Evolutionary conservation across 2,113 vertebrate species (phyloP), one percentile per base, ranked within the genome.

Genomic region (Scomber japonicus): DNA sequence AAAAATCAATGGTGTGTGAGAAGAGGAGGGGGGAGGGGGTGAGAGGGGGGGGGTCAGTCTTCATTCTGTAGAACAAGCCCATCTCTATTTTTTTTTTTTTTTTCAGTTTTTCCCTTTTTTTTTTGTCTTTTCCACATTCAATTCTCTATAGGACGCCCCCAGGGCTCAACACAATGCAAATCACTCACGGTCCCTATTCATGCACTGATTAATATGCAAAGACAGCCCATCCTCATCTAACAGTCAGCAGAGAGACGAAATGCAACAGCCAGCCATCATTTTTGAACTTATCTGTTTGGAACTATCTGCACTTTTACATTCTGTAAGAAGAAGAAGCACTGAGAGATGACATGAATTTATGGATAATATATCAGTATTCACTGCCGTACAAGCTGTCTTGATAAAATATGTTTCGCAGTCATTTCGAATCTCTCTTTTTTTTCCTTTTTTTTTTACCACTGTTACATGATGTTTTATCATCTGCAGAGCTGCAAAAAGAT

Each of bases 121-220:
- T 67, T 69, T 68, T 71, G 21, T 13, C 4, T 11, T 11, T n/a
- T 24, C 13, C 71, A 67, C 85, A 89, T 80, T 87, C 69, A 82
- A 56, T 84, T 84, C 91, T 90, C 89, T 70, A 91, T 85, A 86
- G 90, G 88, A 89, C 55, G 75, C 88, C 93, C 85, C 89, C 75
- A 63, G 86, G 82, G 80, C 90, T 88, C 73, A 72, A 72, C 93
- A 94, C 94, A 95, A 95, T 93, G 91, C 86, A 94, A 93, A 94
- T 95, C 91, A 93, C 88, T 84, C 87, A 85, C 31, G 80, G 90
- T 57, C 63, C 66, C 88, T 54, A 93, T 95, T 94, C 94, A 95
- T 71, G 77, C 63, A 17, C 89, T 94, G 90, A 95, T 95, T 95
- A 95, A 94, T 93, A 95, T 95, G 95, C 94, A 94, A 81, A 90